Evolutionary conservation across 2,113 vertebrate species (phyloP), one percentile per base, ranked within the genome.

Genomic region (Halichoerus grypus): DNA sequence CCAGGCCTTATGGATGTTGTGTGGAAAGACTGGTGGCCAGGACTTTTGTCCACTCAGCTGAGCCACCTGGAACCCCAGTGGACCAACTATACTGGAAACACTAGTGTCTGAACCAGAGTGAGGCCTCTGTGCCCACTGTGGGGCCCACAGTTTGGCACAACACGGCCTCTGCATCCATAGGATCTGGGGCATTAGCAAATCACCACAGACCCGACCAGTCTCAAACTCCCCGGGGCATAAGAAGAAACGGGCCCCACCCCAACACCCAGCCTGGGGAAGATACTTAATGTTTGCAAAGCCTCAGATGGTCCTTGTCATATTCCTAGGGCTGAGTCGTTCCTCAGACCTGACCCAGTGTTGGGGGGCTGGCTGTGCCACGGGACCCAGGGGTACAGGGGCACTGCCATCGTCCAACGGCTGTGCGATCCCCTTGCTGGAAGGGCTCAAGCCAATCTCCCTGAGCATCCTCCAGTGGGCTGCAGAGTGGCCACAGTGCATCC

Each of bases 81-180:
- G 99, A 67, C 99, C 99, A 61, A 99, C 99, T 99, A 99, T 99
- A 91, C 99, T 99, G 61, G 99, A 55, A 85, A 99, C 99, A 97
- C 99, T 99, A 96, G 99, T 99, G 98, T 99, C 99, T 99, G 99
- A 87, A 99, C 99, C 97, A 99, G 98, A 99, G 98, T 2, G 21
- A 4, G 49, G 26, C 91, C 6, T 31, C 99, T 98, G 4, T 98
- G 96, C 99, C 99, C 65, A 99, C 99, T 0, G 99, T 99, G 4
- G 99, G 97, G 99, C 99, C 5, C 99, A 99, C 96, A 99, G 99
- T 98, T 99, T 99, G 77, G 99, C 99, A 36, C 99, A 99, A 98
- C 99, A 99, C 85, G 99, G 99, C 98, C 99, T 99, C 94, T 99
- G 98, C 51, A 99, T 99, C 59, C 99, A 98, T 65, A 99, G 99